Evolutionary conservation across 2,888 invertebrate genomes (phyloP).

Genomic region (Chrysotoxum bicinctum): DNA sequence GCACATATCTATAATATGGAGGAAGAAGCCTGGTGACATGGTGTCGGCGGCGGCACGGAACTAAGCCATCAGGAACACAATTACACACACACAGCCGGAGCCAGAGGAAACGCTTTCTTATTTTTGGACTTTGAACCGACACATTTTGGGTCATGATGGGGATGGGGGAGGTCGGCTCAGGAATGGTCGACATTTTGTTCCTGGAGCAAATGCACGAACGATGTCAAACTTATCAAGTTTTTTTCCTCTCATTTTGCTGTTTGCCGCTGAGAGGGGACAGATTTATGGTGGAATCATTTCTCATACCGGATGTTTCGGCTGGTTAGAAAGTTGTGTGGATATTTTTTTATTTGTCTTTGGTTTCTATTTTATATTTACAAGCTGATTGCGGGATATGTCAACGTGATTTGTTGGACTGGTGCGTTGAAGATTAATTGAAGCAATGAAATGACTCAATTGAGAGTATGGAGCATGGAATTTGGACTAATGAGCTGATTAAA

Average conservation of each 20-base stretch:
- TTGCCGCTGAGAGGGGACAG: conserved; percentile 21
- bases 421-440: conserved; percentile 60
- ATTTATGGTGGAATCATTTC: conserved; percentile 60
- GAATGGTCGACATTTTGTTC: conserved; percentile 60
- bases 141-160: conserved; percentile 6
- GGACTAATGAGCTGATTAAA: conserved; percentile 68
- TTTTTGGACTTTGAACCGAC: conserved; percentile 64
- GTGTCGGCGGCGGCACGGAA: conserved; percentile 5
- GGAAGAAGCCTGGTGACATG: conserved; percentile 18
- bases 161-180: conserved; percentile 11
- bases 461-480: conserved; percentile 53
- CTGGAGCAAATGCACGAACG: conserved; percentile 41
- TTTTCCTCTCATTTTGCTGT: background rate
- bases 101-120: conserved; percentile 65
- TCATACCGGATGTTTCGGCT: conserved; percentile 65
- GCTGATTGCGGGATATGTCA: conserved; percentile 53
- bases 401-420: conserved; percentile 32
- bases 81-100: background rate
- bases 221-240: conserved; percentile 50
- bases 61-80: conserved; percentile 37
- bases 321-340: conserved; percentile 42
- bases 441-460: conserved; percentile 60
- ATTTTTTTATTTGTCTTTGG: conserved; percentile 10
- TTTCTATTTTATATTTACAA: conserved; percentile 34
- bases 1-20: conserved; percentile 1